Conservation (phyloP, 2,113 vertebrate species). For the Erinaceus europaeus region DNA sequence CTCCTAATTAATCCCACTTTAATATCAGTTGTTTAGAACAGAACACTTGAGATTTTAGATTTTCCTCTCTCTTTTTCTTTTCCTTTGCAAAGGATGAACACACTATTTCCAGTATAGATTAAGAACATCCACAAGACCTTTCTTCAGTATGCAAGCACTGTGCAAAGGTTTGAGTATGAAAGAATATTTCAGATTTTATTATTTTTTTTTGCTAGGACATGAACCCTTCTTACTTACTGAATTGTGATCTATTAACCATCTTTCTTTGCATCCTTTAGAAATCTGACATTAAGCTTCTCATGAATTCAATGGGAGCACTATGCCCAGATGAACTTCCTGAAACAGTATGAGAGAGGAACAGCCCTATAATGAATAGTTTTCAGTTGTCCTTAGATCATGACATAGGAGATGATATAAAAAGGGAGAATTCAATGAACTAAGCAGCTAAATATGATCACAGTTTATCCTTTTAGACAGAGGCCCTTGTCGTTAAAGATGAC, state of each 20-base stretch:
- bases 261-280: neutral
- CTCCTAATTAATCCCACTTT: neutral
- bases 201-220: neutral
- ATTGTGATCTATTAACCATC: neutral
- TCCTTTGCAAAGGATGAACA: neutral
- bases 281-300: neutral
- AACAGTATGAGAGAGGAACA: neutral
- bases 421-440: neutral
- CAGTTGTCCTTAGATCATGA: conserved; percentile 17
- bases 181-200: neutral
- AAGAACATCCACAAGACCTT: neutral
- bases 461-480: neutral
- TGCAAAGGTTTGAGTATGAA: neutral
- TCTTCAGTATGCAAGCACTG: neutral
- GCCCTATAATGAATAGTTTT: conserved; percentile 13
- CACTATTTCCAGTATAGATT: neutral
- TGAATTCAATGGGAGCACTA: neutral
- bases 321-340: neutral
- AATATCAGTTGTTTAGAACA: neutral
- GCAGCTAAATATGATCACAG: neutral
- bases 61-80: neutral
- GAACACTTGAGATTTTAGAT: neutral
- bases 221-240: neutral
- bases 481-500: neutral
- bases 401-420: conserved; percentile 22